Conservation (phyloP, 1,140 invertebrate species). For the Drosophila watanabei region DNA sequence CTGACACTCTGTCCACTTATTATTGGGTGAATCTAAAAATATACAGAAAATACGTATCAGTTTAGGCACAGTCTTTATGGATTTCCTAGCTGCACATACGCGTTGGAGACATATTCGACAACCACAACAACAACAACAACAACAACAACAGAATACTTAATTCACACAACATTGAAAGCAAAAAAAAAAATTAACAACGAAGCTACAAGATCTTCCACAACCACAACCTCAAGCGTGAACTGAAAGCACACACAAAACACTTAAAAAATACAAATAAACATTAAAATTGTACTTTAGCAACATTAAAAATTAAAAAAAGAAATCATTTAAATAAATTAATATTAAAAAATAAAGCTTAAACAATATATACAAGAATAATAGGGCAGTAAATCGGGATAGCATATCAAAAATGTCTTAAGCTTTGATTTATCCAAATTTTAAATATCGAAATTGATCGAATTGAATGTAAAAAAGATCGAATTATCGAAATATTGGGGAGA, state of each 20-base stretch:
- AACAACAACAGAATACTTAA: slow-evolving; percentile 9
- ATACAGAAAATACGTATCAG: slow-evolving; percentile 80
- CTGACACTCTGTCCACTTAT: slow-evolving; percentile 86
- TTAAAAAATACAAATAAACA: background rate
- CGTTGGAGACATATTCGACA: slow-evolving; percentile 84
- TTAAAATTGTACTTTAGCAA: background rate
- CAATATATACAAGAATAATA: background rate
- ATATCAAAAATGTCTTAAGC: background rate
- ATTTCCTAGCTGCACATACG: slow-evolving; percentile 35
- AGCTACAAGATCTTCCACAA: background rate
- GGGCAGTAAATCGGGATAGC: background rate
- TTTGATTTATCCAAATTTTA: background rate
- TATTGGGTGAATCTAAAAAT: slow-evolving; percentile 86
- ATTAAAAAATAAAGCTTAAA: background rate
- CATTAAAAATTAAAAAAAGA: background rate
- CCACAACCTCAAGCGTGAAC: background rate
- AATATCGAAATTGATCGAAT: background rate
- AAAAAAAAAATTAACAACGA: slow-evolving; percentile 3
- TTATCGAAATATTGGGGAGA: background rate
- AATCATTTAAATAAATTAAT: background rate
- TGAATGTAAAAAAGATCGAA: background rate
- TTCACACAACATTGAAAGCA: slow-evolving; percentile 4
- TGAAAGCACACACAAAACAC: background rate
- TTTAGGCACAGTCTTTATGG: slow-evolving; percentile 41
- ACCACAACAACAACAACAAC: slow-evolving; percentile 29